phyloP scores from a whole-genome alignment of 2,113 vertebrate genomes.

The Regulus satrapa region DNA sequence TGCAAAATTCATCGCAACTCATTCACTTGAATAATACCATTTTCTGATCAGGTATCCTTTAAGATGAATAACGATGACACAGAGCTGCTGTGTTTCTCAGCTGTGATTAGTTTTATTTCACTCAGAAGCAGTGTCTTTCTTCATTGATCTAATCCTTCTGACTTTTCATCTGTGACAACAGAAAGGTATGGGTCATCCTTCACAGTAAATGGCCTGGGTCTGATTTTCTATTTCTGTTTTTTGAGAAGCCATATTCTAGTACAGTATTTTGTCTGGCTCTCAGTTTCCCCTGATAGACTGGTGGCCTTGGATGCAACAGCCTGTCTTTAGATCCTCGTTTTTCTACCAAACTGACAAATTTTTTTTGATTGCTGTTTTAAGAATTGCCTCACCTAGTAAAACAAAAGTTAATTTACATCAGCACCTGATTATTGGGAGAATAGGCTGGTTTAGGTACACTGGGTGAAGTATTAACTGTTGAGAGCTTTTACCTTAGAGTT shows the following conservation, averaged over 20 bases:
- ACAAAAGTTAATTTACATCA: background rate
- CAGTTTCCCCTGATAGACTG: background rate
- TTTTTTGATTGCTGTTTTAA: background rate
- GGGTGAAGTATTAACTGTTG: background rate
- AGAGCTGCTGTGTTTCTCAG: background rate
- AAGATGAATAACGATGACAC: background rate
- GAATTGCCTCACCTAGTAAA: background rate
- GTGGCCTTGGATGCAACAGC: background rate
- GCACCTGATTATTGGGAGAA: background rate
- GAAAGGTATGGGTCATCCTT: background rate
- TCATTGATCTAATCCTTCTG: background rate
- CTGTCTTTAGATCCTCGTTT: background rate
- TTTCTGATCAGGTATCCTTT: background rate
- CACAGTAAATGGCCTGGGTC: background rate
- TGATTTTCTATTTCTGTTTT: background rate
- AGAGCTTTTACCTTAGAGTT: background rate
- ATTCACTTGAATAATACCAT: background rate
- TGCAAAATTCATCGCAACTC: constrained; percentile 3
- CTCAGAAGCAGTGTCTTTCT: background rate
- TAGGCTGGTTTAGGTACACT: background rate
- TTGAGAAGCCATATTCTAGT: background rate
- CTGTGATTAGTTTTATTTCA: background rate
- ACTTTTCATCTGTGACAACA: background rate
- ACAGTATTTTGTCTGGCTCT: background rate
- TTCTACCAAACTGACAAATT: background rate